phyloP scores from a whole-genome alignment of 2,888 invertebrate genomes.

The Acanthosepion lycidas region DNA sequence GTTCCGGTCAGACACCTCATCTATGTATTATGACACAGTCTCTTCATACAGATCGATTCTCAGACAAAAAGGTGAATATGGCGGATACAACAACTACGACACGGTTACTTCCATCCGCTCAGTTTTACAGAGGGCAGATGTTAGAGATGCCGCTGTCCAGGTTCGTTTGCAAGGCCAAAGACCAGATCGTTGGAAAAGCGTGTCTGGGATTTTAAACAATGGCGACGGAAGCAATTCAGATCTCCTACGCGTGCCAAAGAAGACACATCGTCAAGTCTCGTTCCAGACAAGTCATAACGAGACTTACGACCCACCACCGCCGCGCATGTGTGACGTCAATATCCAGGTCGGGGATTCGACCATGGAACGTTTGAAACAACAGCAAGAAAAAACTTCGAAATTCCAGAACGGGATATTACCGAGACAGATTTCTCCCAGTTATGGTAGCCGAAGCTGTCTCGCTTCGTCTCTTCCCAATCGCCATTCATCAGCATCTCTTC shows the following conservation, averaged over 20 bases:
- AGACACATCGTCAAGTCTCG: not conserved
- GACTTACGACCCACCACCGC: not conserved
- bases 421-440: not conserved
- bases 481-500: not conserved
- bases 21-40: constrained; percentile 53
- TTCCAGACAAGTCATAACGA: constrained; percentile 39
- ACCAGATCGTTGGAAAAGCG: constrained; percentile 13
- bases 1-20: constrained; percentile 52
- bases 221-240: not conserved
- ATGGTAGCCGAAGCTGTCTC: not conserved
- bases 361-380: not conserved
- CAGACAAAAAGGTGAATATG: constrained; percentile 22
- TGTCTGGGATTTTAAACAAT: not conserved
- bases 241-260: not conserved
- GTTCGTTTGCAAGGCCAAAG: not conserved
- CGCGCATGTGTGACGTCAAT: not conserved
- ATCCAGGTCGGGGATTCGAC: constrained; percentile 24
- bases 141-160: not conserved
- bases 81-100: constrained; percentile 36
- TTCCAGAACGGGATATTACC: not conserved
- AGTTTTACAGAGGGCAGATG: not conserved
- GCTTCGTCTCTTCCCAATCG: not conserved
- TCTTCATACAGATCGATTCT: constrained; percentile 51
- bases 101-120: constrained; percentile 37
- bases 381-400: not conserved